phyloP scores from a whole-genome alignment of 1,140 invertebrate genomes.

The Pteromalus puparum region DNA sequence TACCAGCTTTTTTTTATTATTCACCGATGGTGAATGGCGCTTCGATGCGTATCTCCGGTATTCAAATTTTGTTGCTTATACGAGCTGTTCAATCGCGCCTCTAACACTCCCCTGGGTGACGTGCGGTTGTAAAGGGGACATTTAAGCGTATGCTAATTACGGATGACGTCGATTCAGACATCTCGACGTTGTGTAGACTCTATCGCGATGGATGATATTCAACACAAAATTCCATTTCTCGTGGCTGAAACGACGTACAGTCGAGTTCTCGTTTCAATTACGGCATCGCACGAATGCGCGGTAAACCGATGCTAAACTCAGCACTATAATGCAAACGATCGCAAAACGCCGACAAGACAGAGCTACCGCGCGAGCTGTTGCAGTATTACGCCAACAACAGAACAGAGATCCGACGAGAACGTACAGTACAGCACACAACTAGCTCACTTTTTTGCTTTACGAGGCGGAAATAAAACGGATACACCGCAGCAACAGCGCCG shows the following conservation, averaged over 20 bases:
- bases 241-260: background rate
- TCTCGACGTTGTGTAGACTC: no score
- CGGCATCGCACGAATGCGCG: background rate
- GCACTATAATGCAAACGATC: conserved; percentile 4
- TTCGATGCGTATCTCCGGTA: background rate
- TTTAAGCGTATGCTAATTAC: background rate
- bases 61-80: background rate
- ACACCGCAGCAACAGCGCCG: background rate
- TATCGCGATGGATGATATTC: no score
- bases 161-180: no score
- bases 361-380: background rate
- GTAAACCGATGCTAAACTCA: background rate
- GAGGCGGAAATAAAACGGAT: background rate
- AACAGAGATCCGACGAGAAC: background rate
- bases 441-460: background rate
- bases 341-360: background rate
- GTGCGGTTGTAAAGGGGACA: background rate
- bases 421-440: background rate
- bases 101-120: no score
- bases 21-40: background rate
- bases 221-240: background rate
- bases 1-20: conserved; percentile 20
- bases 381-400: no score
- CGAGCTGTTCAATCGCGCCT: no score
- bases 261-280: conserved; percentile 16